A percentile compares a stretch with the other conserved stretches of the same genome.
These are phyloP conservation scores for Columba livia DNA, from an alignment of 2,113 vertebrate species.

Conservation along the genomic window DNA sequence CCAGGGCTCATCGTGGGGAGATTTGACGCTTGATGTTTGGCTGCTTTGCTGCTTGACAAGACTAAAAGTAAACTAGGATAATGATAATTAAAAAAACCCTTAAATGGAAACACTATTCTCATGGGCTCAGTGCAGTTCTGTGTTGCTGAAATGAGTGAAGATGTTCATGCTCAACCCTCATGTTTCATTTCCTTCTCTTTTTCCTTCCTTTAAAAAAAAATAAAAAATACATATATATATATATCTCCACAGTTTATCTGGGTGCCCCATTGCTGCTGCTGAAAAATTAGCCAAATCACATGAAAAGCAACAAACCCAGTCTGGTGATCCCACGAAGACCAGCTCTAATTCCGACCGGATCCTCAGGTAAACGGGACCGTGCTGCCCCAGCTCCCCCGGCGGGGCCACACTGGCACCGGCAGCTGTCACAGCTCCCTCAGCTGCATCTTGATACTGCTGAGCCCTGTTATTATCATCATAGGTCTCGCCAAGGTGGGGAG, in stretches of 20 bases:
- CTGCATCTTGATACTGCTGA: slow-evolving; percentile 11
- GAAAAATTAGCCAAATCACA: slow-evolving; percentile 96
- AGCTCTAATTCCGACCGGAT: slow-evolving; percentile 92
- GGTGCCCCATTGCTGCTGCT: slow-evolving; percentile 96
- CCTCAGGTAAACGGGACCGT: slow-evolving; percentile 81
- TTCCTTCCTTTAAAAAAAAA: background rate
- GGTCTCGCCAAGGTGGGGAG: slow-evolving; percentile 48
- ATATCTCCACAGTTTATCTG: slow-evolving; percentile 85
- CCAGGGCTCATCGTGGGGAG: background rate
- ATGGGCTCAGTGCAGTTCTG: background rate
- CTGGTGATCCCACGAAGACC: slow-evolving; percentile 85
- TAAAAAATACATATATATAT: no score
- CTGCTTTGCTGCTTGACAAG: background rate
- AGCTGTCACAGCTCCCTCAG: background rate
- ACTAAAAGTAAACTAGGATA: background rate
- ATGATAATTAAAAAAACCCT: background rate
- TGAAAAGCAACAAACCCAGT: slow-evolving; percentile 90
- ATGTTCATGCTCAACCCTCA: background rate
- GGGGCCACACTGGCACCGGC: rapidly evolving
- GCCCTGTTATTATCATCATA: slow-evolving; percentile 39
- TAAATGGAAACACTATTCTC: background rate
- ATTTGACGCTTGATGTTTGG: background rate
- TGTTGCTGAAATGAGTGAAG: background rate
- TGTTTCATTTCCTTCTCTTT: background rate
- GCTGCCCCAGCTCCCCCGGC: background rate